Percentiles rank a stretch among this genome's conserved stretches.
Evolutionary conservation across 2,888 invertebrate species (phyloP).

Genomic region (Venustoraphidia nigricollis): DNA sequence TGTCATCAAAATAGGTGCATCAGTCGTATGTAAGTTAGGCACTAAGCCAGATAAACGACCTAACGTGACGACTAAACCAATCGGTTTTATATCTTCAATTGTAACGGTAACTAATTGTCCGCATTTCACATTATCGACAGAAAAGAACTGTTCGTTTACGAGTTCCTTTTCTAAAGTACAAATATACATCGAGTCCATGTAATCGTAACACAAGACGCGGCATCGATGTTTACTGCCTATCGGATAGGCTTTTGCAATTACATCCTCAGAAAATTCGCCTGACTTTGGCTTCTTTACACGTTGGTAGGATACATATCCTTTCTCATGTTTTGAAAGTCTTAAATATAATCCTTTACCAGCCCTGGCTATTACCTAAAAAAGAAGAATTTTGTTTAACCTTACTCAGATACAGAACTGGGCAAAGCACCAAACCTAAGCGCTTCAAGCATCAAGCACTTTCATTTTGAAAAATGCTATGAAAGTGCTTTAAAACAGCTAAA

Average conservation of each 20-base stretch:
- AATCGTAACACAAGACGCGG: slow-evolving; percentile 48
- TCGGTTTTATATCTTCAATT: slow-evolving; percentile 30
- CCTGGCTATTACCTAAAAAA: slow-evolving; percentile 17
- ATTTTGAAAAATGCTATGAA: too few species aligned
- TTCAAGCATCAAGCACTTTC: too few species aligned
- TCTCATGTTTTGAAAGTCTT: slow-evolving; percentile 17
- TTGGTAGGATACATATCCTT: slow-evolving; percentile 22
- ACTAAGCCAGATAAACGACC: slow-evolving; percentile 41
- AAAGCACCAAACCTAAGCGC: too few species aligned
- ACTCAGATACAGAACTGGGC: too few species aligned
- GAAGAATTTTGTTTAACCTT: background rate
- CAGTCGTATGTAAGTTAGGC: slow-evolving; percentile 38
- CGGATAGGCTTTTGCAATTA: slow-evolving; percentile 32
- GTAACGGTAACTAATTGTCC: slow-evolving; percentile 39
- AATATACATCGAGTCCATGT: slow-evolving; percentile 47
- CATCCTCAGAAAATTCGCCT: slow-evolving; percentile 23
- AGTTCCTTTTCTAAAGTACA: slow-evolving; percentile 45
- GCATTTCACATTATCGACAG: slow-evolving; percentile 29
- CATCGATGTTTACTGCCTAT: slow-evolving; percentile 29
- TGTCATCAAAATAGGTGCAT: slow-evolving; percentile 26
- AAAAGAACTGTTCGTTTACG: slow-evolving; percentile 40
- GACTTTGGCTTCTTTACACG: slow-evolving; percentile 22
- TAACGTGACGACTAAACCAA: slow-evolving; percentile 31
- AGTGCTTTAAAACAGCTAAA: too few species aligned
- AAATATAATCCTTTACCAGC: slow-evolving; percentile 19